Percentiles rank a stretch among this genome's conserved stretches.
Evolutionary conservation across 92 coral and sea anemone species (phyloP).

Genomic region (Siderastrea radians): DNA sequence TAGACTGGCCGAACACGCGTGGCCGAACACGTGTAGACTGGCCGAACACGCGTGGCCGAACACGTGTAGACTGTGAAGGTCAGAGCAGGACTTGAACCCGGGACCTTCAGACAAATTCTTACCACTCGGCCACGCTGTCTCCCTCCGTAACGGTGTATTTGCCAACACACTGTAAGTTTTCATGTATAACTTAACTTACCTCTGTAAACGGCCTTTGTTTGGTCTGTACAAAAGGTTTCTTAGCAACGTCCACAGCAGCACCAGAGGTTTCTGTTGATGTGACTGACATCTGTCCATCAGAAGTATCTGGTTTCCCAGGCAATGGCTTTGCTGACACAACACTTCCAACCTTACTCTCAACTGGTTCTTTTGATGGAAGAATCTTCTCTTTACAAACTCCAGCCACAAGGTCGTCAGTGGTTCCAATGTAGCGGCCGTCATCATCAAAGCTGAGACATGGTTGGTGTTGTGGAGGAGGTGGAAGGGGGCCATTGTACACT

Average conservation of each 20-base stretch:
- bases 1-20: too few species aligned
- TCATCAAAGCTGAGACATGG: conserved; percentile 88
- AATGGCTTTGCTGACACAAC: not conserved
- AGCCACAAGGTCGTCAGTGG: conserved; percentile 10
- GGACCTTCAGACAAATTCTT: too few species aligned
- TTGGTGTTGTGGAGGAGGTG: conserved; percentile 79
- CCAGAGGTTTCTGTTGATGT: not conserved
- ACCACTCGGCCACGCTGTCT: too few species aligned
- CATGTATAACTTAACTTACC: not conserved
- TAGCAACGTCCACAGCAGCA: not conserved
- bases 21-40: too few species aligned
- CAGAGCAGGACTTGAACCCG: too few species aligned
- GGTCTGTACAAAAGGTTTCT: not conserved
- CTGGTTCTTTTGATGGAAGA: not conserved
- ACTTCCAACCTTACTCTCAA: not conserved
- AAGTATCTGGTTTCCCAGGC: not conserved
- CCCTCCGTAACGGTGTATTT: too few species aligned
- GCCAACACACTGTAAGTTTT: too few species aligned
- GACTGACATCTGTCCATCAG: conserved; percentile 8
- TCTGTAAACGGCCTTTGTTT: not conserved
- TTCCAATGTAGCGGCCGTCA: conserved; percentile 81
- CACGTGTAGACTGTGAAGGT: too few species aligned
- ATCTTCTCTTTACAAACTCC: not conserved
- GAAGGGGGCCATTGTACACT: conserved; percentile 87
- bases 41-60: too few species aligned